Conservation (phyloP, 2,113 vertebrate genomes). For the Cinclus mexicanus region DNA sequence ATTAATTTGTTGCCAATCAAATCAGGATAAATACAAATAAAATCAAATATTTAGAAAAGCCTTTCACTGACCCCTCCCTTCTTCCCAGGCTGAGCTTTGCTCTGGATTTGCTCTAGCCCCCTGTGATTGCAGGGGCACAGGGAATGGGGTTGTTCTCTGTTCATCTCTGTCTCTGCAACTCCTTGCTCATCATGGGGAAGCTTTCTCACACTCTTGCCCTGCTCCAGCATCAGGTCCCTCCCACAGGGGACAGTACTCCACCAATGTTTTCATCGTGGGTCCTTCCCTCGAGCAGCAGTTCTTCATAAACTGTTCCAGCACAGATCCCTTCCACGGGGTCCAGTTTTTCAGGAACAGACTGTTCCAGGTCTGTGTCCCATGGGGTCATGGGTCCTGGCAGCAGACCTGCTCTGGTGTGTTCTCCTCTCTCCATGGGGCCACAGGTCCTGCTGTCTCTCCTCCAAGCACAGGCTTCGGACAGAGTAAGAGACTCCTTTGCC, state of each 20-base stretch:
- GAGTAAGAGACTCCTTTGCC: background rate
- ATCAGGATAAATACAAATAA: background rate
- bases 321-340: background rate
- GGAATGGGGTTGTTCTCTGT: background rate
- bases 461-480: background rate
- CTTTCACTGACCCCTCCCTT: background rate
- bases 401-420: background rate
- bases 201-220: background rate
- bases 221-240: background rate
- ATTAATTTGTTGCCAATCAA: background rate
- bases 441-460: background rate
- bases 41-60: background rate
- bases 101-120: background rate
- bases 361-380: background rate
- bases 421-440: background rate
- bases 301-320: background rate
- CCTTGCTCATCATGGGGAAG: background rate
- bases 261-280: background rate
- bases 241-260: background rate
- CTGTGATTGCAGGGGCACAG: background rate
- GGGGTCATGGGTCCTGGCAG: background rate
- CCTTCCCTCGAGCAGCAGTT: background rate
- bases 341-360: background rate
- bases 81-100: background rate
- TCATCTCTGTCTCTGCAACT: background rate